Evolutionary conservation across 2,113 vertebrate species (phyloP).

Genomic region (Poecilia latipinna): DNA sequence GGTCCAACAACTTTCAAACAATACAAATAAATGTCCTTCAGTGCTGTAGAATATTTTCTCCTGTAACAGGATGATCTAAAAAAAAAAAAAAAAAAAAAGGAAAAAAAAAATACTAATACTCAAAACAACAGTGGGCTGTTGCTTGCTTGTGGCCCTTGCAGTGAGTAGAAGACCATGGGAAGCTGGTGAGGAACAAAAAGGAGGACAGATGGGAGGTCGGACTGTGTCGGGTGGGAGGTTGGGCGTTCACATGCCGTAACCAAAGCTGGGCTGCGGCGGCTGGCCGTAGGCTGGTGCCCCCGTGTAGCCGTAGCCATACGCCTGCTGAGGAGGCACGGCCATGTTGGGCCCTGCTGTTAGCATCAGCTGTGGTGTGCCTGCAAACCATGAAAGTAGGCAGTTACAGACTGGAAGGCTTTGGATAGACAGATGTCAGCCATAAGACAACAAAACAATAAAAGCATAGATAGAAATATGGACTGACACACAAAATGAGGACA

Average conservation of each 20-base stretch:
- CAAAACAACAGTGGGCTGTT: slow-evolving; percentile 79
- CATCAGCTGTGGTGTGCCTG: slow-evolving; percentile 98
- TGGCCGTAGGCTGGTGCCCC: slow-evolving; percentile 89
- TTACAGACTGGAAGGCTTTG: neutral
- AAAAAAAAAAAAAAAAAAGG: slow-evolving; percentile 71
- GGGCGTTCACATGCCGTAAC: slow-evolving; percentile 93
- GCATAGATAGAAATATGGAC: no score
- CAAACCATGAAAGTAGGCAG: slow-evolving; percentile 16
- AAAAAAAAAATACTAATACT: slow-evolving; percentile 55
- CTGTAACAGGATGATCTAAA: slow-evolving; percentile 82
- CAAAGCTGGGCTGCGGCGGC: slow-evolving; percentile 89
- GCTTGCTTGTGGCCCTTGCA: slow-evolving; percentile 84
- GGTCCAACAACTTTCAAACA: slow-evolving; percentile 85
- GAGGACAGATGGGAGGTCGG: slow-evolving; percentile 72
- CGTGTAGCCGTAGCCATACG: slow-evolving; percentile 93
- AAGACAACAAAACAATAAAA: neutral
- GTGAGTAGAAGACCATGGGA: slow-evolving; percentile 88
- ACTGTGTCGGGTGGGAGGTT: slow-evolving; percentile 36
- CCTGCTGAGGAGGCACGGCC: slow-evolving; percentile 93
- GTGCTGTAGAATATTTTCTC: slow-evolving; percentile 73
- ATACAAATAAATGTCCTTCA: slow-evolving; percentile 95
- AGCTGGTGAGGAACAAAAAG: slow-evolving; percentile 90
- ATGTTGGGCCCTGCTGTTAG: slow-evolving; percentile 95
- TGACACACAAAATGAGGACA: neutral
- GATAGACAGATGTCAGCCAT: neutral